These are phyloP conservation scores for Neodiprion fabricii DNA, from an alignment of 1,140 invertebrate species.

Conservation along the genomic window DNA sequence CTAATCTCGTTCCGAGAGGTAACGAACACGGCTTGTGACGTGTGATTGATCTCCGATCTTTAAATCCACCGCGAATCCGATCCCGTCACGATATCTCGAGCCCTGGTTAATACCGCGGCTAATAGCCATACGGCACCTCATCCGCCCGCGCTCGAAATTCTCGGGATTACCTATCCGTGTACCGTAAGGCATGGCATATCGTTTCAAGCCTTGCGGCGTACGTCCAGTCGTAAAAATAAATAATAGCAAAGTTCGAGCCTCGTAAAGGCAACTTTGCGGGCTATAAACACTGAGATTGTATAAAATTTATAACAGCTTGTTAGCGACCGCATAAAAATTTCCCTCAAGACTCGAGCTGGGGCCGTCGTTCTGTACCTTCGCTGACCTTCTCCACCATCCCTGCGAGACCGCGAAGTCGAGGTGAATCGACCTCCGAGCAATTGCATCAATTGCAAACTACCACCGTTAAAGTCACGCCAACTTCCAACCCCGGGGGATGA, in stretches of 20 bases:
- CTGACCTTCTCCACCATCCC: no score
- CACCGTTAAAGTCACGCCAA: neutral
- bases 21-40: neutral
- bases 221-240: conserved; percentile 1
- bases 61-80: no score
- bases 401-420: neutral
- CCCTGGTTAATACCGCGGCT: no score
- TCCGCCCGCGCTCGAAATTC: neutral
- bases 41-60: neutral
- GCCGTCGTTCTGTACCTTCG: no score
- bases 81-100: no score
- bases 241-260: neutral
- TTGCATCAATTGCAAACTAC: neutral
- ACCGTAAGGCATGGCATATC: neutral
- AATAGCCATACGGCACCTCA: no score
- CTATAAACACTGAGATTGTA: conserved; percentile 6
- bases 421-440: neutral
- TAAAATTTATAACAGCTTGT: conserved; percentile 1
- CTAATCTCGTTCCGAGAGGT: neutral
- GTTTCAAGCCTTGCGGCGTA: neutral
- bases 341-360: neutral
- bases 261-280: neutral
- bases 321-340: conserved; percentile 7
- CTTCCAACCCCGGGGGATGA: neutral
- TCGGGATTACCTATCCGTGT: no score